These are phyloP conservation scores for human DNA, from an alignment of 2,113 vertebrate genomes.

Conservation along the genomic window GRCh38 chr2:124945001-124945500, in stretches of 20 bases:
- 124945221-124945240: background rate
- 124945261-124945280: background rate
- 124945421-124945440: background rate
- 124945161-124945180: background rate
- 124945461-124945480: background rate
- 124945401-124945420: background rate
- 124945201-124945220: background rate
- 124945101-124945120: background rate
- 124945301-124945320: background rate
- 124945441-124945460: background rate
- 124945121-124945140: background rate
- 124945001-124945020: background rate
- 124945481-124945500: background rate
- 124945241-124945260: background rate
- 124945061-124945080: background rate
- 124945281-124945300: background rate
- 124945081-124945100: background rate
- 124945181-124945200: background rate
- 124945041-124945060: conserved; percentile 27
- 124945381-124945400: background rate
- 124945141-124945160: background rate
- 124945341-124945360: background rate
- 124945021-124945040: background rate
- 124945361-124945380: background rate
- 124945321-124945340: background rate